Evolutionary conservation across 1,140 invertebrate genomes (phyloP).

Genomic region (Monomorium pharaonis): DNA sequence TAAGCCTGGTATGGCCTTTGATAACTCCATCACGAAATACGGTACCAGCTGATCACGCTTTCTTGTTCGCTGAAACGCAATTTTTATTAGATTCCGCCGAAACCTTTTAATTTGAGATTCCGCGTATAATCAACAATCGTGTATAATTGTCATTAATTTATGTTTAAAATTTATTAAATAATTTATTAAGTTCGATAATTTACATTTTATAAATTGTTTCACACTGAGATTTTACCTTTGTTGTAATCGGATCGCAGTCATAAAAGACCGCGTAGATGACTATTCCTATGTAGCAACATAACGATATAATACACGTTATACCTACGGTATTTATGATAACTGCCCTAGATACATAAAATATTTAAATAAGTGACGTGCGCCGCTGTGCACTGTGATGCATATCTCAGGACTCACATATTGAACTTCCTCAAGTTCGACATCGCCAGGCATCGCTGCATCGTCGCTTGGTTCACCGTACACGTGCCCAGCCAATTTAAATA

Average conservation of each 20-base stretch:
- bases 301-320: slow-evolving; percentile 87
- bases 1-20: slow-evolving; percentile 88
- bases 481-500: slow-evolving; percentile 93
- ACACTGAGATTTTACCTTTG: slow-evolving; percentile 81
- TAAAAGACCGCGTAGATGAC: slow-evolving; percentile 92
- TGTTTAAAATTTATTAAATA: background rate
- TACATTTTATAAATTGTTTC: background rate
- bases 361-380: background rate
- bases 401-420: slow-evolving; percentile 86
- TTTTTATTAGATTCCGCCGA: background rate
- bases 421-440: slow-evolving; percentile 90
- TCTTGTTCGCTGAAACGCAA: slow-evolving; percentile 84
- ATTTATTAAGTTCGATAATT: background rate
- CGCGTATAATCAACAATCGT: background rate
- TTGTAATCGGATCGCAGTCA: slow-evolving; percentile 90
- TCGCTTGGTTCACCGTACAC: slow-evolving; percentile 93
- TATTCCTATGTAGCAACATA: slow-evolving; percentile 90
- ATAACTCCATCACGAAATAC: slow-evolving; percentile 91
- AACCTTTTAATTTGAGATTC: background rate
- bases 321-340: slow-evolving; percentile 84
- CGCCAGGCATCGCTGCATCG: slow-evolving; percentile 93
- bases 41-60: slow-evolving; percentile 89
- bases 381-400: background rate
- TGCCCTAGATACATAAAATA: slow-evolving; percentile 76
- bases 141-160: background rate